Base-by-base conservation (phyloP, 2,113 vertebrate genomes). In the Strix uralensis region DNA sequence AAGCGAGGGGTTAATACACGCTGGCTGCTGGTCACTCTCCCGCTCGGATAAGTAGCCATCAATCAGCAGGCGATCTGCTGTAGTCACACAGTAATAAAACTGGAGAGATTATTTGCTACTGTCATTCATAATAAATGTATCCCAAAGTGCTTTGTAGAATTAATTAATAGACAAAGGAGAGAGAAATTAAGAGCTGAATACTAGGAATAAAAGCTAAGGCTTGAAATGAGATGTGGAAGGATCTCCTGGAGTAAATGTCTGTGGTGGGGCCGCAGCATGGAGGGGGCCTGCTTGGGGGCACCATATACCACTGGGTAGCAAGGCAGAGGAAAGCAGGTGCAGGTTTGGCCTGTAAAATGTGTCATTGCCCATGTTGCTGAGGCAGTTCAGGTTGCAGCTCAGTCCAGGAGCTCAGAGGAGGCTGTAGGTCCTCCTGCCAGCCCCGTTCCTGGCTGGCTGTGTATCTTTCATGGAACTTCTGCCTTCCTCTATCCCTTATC, bases 81-180 rank as follows among this genome's bases (percentile, higher is more conserved):
- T 23, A 74, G 61, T 32, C 94, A 84, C 83, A 13, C 88, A 1
- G 83, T 72, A 85, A 85, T 95, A 87, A 82, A 91, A 82, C 15
- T 17, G 42, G 19, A 85, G 91, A 90, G 91, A 89, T 94, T 89
- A 91, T 96, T 85, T 96, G 95, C 92, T 58, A 18, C 81, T 19
- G 97, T 69, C 97, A 70, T 55, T 95, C 91, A 65, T 87, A 80
- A 95, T 82, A 70, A 92, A 97, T 70, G 94, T 47, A 85, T 91
- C 95, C 87, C 92, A 15, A 58, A 86, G 66, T 55, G 86, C 89
- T 95, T 89, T 90, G 89, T 81, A 34, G 94, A 96, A 95, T 95
- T 91, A 97, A 97, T 97, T 95, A 94, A 80, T 54, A 80, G 89
- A 49, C 54, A 65, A 85, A 92, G 54, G 66, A 70, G 81, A 62